Percentiles rank a stretch among this genome's conserved stretches.
These are phyloP conservation scores for Athene noctua DNA, from an alignment of 2,113 vertebrate genomes.

Conservation along the genomic window DNA sequence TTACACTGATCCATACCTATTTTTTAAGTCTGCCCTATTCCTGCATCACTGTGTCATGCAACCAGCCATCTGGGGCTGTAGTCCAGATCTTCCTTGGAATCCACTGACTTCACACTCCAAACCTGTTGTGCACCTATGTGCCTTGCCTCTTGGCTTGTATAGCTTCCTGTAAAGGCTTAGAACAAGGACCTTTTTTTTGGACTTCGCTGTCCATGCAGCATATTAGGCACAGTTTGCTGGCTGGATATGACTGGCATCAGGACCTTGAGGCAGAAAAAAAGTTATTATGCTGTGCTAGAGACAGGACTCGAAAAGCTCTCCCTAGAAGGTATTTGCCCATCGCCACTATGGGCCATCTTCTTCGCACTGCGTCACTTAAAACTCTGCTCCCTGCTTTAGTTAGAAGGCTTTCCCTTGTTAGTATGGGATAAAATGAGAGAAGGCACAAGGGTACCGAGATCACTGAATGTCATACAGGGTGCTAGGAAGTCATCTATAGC, in stretches of 20 bases:
- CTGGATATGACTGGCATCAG: neutral
- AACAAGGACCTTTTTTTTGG: neutral
- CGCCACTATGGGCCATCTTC: neutral
- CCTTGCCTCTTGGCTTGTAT: neutral
- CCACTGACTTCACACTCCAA: neutral
- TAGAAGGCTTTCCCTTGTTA: neutral
- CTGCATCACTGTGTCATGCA: neutral
- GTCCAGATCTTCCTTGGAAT: neutral
- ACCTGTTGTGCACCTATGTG: too few species aligned
- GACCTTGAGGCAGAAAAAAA: neutral
- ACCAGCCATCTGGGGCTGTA: neutral
- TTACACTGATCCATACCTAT: neutral
- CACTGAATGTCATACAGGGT: neutral
- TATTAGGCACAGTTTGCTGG: neutral
- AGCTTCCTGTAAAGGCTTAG: neutral
- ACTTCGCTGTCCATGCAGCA: neutral
- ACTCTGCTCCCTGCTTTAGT: neutral
- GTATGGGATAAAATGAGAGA: neutral
- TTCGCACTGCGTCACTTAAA: neutral
- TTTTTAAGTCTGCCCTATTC: neutral
- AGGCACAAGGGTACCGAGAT: neutral
- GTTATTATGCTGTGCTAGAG: neutral
- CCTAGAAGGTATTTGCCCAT: neutral
- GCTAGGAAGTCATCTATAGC: neutral
- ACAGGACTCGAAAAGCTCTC: neutral